phyloP scores from a whole-genome alignment of 2,888 invertebrate genomes.

The Cremastinae sp. region DNA sequence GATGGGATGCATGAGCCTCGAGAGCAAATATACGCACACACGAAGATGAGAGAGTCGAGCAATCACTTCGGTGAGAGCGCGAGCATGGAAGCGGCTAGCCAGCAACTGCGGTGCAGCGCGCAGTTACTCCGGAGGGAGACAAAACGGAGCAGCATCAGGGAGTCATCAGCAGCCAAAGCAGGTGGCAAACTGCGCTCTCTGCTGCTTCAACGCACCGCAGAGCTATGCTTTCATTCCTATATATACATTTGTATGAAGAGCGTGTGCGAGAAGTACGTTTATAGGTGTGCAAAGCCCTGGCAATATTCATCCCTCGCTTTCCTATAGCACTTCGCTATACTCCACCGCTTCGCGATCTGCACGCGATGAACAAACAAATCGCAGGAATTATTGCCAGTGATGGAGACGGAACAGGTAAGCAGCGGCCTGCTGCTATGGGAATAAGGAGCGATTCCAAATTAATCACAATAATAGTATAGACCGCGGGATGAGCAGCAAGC shows the following conservation, averaged over 20 bases:
- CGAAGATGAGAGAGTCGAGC: conserved; percentile 63
- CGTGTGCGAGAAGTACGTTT: no score
- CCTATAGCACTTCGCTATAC: no score
- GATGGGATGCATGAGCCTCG: conserved; percentile 43
- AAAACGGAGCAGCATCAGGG: conserved; percentile 6
- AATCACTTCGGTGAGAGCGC: conserved; percentile 61
- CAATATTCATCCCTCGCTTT: conserved; percentile 47
- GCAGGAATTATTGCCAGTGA: conserved; percentile 57
- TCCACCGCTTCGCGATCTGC: no score
- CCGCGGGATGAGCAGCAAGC: conserved; percentile 19
- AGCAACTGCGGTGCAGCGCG: conserved; percentile 55
- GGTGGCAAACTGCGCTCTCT: conserved; percentile 30
- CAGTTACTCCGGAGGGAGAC: conserved; percentile 59
- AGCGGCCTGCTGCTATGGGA: conserved; percentile 17
- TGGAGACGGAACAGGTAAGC: no score
- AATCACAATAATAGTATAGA: conserved; percentile 55
- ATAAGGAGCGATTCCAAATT: conserved; percentile 46
- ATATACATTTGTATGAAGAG: no score
- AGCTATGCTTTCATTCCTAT: no score
- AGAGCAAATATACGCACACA: conserved; percentile 63
- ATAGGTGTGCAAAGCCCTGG: conserved; percentile 49
- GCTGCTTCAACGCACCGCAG: no score
- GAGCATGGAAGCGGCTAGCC: conserved; percentile 58
- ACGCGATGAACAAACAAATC: conserved; percentile 61
- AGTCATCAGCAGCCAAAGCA: no score